A percentile compares a stretch with the other conserved stretches of the same genome.
These are phyloP conservation scores for Ennomos erosarius DNA, from an alignment of 2,888 invertebrate species.

Conservation along the genomic window DNA sequence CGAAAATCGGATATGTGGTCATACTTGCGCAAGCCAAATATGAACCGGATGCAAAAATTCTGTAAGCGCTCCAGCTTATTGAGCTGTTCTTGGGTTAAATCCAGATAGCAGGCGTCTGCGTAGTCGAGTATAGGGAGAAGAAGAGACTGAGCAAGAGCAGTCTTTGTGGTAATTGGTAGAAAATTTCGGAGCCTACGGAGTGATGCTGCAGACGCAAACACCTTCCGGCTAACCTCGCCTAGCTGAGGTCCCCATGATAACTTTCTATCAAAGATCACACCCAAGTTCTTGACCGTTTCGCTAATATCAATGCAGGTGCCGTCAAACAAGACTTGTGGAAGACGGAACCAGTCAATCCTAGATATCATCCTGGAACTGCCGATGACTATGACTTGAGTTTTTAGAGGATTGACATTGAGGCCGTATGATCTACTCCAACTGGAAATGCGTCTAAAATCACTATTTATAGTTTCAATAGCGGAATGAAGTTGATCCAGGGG, in stretches of 20 bases:
- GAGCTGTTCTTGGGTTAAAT: too few species aligned
- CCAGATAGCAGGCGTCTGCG: too few species aligned
- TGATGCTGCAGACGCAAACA: slow-evolving; percentile 2
- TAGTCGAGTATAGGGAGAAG: slow-evolving; percentile 1
- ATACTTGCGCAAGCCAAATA: too few species aligned
- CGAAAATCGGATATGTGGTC: too few species aligned
- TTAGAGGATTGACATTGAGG: slow-evolving; percentile 5
- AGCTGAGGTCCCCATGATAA: slow-evolving; percentile 7
- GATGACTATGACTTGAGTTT: slow-evolving; percentile 9
- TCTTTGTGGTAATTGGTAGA: slow-evolving; percentile 17
- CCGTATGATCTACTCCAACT: slow-evolving; percentile 6
- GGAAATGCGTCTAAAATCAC: not conserved
- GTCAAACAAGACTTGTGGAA: slow-evolving; percentile 5
- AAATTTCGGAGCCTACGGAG: slow-evolving; percentile 5
- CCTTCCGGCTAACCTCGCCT: slow-evolving; percentile 1
- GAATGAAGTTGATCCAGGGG: not conserved
- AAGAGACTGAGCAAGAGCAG: slow-evolving; percentile 11
- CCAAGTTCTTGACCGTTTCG: slow-evolving; percentile 1
- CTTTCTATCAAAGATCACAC: slow-evolving; percentile 3
- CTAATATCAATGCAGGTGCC: not conserved
- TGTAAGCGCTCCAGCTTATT: too few species aligned
- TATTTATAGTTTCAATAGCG: slow-evolving; percentile 5
- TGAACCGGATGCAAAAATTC: too few species aligned
- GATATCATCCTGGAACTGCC: slow-evolving; percentile 6
- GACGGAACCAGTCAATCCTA: slow-evolving; percentile 1